Base-by-base conservation (phyloP, 2,797 vertebrate species). In the Sternarchorhynchus goeldii region DNA sequence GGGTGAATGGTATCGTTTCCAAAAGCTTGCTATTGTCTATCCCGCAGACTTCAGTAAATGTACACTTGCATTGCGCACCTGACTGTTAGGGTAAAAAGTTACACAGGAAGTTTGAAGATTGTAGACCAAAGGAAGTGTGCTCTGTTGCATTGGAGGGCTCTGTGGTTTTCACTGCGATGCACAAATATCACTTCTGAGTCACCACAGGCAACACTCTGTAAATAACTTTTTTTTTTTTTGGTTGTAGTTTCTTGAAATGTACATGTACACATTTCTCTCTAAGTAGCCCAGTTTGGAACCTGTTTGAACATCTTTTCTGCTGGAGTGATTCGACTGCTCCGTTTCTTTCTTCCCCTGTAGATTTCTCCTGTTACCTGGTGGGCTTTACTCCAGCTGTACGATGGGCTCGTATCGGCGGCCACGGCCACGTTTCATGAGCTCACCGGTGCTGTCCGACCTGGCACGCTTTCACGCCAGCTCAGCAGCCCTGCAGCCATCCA, bases 371-470 rank as follows among this genome's bases (percentile, higher is more conserved):
- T 67, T 66, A 76, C 64, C 56, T 80, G 57, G 29, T 69, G 62
- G 39, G n/a, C 21, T 75, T 62, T 68, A 1, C 78, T 73, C 58
- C 57, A n/a, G 21, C 67, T 81, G 77, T 82, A 86, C 45, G 86
- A 98, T 98, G 97, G 96, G 97, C 86, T 98, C 97, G 0, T 95
- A 96, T 87, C 91, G 96, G 39, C 92, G 94, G 36, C 96, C 95
- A 0, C 90, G 96, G 3, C 95, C 96, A 0, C 96, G 97, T 17
- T 98, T 99, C 87, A 96, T 99, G 96, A 99, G 97, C 86, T 98
- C 97, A 3, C 97, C 97, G 0, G 96, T 96, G 29, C 93, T 99
- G 83, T 97, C 95, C 0, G 97, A 99, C 77, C 90, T 99, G 56
- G 95, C 95, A 0, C 92, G 96, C 0, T 98, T 99, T 91, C 94